phyloP scores from a whole-genome alignment of 2,797 vertebrate genomes.

The Zalophus californianus region DNA sequence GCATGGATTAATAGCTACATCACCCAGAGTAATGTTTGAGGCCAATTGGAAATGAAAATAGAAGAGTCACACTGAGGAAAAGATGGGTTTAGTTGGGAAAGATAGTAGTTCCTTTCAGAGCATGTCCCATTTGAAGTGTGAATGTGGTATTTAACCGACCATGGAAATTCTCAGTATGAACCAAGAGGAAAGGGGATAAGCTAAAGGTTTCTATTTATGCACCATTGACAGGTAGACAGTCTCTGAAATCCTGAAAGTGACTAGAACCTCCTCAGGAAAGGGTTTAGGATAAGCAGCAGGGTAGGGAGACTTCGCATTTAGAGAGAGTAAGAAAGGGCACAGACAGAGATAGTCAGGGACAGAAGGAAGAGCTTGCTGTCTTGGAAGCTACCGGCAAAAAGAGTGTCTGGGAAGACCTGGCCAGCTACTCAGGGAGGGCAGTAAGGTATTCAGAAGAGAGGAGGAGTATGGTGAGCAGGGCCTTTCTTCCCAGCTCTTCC shows the following conservation, averaged over 20 bases:
- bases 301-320: background rate
- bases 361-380: background rate
- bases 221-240: background rate
- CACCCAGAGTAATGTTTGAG: background rate
- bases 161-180: background rate
- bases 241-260: background rate
- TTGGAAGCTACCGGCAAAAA: too few species aligned
- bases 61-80: background rate
- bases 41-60: background rate
- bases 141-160: too few species aligned
- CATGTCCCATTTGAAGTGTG: background rate
- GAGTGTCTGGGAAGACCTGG: background rate
- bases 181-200: background rate
- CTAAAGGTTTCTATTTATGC: background rate
- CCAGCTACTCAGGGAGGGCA: background rate
- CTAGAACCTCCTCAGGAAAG: background rate
- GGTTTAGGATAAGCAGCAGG: background rate
- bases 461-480: accelerated
- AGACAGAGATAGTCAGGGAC: background rate
- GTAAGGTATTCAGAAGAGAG: background rate
- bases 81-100: background rate
- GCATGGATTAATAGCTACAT: background rate
- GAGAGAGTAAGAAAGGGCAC: background rate
- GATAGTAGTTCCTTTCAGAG: background rate
- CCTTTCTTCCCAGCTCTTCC: background rate